phyloP scores from a whole-genome alignment of 2,797 vertebrate genomes.

The Lacerta agilis region DNA sequence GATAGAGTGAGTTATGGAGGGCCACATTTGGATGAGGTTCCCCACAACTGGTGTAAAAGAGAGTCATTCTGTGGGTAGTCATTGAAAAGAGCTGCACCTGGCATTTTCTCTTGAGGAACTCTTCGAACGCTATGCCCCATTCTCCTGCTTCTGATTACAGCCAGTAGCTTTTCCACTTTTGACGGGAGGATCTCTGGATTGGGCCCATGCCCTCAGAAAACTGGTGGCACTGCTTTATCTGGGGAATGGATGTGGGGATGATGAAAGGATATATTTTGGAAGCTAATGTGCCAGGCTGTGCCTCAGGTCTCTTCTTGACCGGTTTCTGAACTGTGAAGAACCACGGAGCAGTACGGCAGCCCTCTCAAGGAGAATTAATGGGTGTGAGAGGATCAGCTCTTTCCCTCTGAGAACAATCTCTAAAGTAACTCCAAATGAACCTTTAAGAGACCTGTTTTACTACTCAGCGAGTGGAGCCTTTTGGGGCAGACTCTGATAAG shows the following conservation, averaged over 20 bases:
- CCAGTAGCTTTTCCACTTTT: background rate
- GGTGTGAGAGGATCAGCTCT: conserved; percentile 49
- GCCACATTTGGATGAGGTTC: no score
- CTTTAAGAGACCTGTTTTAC: conserved; percentile 58
- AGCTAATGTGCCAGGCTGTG: background rate
- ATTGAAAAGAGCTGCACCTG: background rate
- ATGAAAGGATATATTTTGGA: conserved; percentile 11
- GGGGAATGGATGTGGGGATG: background rate
- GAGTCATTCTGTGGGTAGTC: no score
- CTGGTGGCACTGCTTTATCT: background rate
- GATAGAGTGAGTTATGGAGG: no score
- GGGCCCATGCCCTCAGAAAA: background rate
- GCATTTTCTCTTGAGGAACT: background rate
- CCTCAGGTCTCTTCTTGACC: background rate
- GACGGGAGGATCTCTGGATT: background rate
- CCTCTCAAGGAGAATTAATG: conserved; percentile 45
- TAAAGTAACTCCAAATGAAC: conserved; percentile 71
- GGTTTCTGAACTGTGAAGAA: background rate
- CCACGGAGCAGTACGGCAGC: background rate
- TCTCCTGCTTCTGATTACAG: background rate
- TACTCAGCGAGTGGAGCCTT: conserved; percentile 41
- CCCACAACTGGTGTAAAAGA: no score
- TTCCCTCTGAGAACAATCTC: conserved; percentile 65
- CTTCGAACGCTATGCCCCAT: accelerated
- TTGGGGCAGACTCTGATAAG: conserved; percentile 65